Evolutionary conservation across 2,113 vertebrate genomes (phyloP), one percentile per base, ranked within the genome.

Genomic region (Prochilodus magdalenae): DNA sequence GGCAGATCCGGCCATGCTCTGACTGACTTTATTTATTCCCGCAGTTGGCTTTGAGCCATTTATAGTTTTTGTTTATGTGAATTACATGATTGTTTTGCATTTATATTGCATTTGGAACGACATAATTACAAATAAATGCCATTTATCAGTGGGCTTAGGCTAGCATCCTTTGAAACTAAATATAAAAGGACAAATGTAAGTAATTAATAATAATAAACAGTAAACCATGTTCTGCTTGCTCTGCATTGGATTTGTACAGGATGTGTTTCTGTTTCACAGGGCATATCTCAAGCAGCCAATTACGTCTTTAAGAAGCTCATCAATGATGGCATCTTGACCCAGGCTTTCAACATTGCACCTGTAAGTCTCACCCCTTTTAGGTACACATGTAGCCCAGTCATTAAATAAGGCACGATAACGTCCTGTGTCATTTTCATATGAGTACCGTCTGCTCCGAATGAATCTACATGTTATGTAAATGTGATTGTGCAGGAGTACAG

Each of bases 321-420:
- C 55, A 95, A 94, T 0, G 97, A 99, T 2, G 97, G 97, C 40
- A 98, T 99, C 88, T 88, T 99, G 91, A 98, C 94, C 91, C 96
- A 99, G 87, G 98, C 98, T 0, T 97, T 99, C 92, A 92, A 92
- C 67, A 85, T 96, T 1, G 97, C 95, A 20, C 97, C 97, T 0
- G 98, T 99, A 91, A 96, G 96, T 63, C 16, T 18, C 12, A 30
- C 74, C 13, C 27, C n/a, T 60, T 1, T 60, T 26, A 57, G 22
- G 20, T 20, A 55, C 1, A 16, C 0, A 5, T 22, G 3, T 20
- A 57, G 53, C 53, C 1, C 15, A 1, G 22, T n/a, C 40, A 44
- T 20, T 15, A 53, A 53, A 53, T 18, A 3, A 12, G 13, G 49
- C 49, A 36, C 36, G 29, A 53, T 27, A 29, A 14, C 73, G 1